A percentile compares a stretch with the other conserved stretches of the same genome.
These are phyloP conservation scores for Cyclargus thomasi DNA, from an alignment of 1,140 invertebrate species.

Conservation along the genomic window DNA sequence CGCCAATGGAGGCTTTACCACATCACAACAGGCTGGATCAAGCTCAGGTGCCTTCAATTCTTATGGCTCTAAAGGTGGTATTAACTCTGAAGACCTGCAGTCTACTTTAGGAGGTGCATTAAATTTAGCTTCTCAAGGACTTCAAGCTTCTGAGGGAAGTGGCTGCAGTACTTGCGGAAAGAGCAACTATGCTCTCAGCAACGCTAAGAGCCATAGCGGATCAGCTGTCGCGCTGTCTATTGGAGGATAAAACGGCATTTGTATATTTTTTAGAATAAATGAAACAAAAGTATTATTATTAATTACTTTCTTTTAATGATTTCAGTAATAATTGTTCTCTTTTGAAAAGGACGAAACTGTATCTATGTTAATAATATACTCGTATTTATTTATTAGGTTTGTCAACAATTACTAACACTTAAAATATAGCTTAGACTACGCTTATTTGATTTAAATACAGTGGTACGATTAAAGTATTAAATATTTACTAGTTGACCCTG, in stretches of 20 bases:
- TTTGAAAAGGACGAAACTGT: no score
- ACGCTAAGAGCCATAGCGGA: slow-evolving; percentile 53
- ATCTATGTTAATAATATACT: no score
- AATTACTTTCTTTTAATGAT: background rate
- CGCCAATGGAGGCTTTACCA: slow-evolving; percentile 7
- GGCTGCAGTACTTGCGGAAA: slow-evolving; percentile 55
- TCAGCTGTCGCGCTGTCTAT: slow-evolving; percentile 52
- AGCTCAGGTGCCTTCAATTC: slow-evolving; percentile 6
- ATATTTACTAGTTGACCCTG: no score
- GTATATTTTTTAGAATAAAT: background rate
- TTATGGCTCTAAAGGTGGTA: background rate
- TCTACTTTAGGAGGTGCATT: slow-evolving; percentile 44
- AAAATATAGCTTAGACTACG: no score
- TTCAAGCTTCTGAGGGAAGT: slow-evolving; percentile 37
- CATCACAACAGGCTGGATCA: slow-evolving; percentile 23
- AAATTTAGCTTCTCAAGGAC: slow-evolving; percentile 48
- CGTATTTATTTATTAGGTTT: no score
- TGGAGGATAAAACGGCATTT: slow-evolving; percentile 25
- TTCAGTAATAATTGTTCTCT: background rate
- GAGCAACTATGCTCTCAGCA: slow-evolving; percentile 52
- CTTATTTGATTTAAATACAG: no score
- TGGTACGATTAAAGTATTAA: no score
- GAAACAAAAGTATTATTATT: background rate
- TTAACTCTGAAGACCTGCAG: slow-evolving; percentile 27
- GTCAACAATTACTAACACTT: no score